Percentiles rank a stretch among this genome's conserved stretches.
Conservation (phyloP, 2,888 invertebrate species). For the Andrena bicolor region DNA sequence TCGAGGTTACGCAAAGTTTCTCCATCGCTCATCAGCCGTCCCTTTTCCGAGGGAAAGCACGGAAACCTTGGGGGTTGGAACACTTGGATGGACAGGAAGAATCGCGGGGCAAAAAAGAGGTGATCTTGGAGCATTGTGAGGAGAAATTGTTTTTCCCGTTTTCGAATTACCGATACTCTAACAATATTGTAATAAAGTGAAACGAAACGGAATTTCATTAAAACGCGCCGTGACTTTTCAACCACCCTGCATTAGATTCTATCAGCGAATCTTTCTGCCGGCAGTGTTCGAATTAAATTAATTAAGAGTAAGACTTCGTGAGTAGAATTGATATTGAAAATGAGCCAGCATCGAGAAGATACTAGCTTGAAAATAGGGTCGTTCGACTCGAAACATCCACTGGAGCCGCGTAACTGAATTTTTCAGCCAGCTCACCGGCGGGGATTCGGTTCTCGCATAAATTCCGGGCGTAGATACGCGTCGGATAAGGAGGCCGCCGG, state of each 20-base stretch:
- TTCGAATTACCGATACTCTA: not conserved
- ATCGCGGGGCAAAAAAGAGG: slow-evolving; percentile 11
- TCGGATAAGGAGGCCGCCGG: slow-evolving; percentile 68
- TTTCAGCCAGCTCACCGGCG: slow-evolving; percentile 62
- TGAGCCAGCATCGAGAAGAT: not conserved
- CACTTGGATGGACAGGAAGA: slow-evolving; percentile 37
- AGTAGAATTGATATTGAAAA: not conserved
- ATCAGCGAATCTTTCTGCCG: too few species aligned
- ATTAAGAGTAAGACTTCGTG: too few species aligned
- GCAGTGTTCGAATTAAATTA: not conserved
- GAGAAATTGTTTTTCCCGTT: not conserved
- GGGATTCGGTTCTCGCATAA: slow-evolving; percentile 66
- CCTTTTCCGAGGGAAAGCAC: slow-evolving; percentile 35
- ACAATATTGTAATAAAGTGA: not conserved
- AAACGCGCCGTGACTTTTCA: too few species aligned
- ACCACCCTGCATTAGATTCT: too few species aligned
- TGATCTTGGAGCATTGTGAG: not conserved
- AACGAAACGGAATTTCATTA: not conserved
- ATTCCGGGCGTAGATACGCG: slow-evolving; percentile 70
- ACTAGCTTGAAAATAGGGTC: slow-evolving; percentile 8
- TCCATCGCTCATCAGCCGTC: slow-evolving; percentile 68
- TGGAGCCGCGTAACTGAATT: slow-evolving; percentile 60
- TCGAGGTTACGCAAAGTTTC: slow-evolving; percentile 63
- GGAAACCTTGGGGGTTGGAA: slow-evolving; percentile 36
- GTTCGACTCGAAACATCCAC: slow-evolving; percentile 13